Conservation (phyloP, 2,113 vertebrate genomes). For the Larimichthys polyactis region DNA sequence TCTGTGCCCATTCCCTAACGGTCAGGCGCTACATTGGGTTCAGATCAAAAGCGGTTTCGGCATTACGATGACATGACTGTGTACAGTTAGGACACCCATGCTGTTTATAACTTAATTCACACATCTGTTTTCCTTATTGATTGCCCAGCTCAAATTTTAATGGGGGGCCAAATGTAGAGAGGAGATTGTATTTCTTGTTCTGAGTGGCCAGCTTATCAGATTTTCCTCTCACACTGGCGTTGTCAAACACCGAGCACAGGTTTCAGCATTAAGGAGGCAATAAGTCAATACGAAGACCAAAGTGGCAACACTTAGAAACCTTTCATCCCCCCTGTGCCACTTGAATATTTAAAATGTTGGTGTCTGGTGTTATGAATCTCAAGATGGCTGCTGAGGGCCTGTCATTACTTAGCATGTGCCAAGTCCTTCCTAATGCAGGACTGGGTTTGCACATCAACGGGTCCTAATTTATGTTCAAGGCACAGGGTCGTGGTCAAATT, state of each 20-base stretch:
- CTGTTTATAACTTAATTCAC: conserved; percentile 61
- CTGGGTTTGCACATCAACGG: conserved; percentile 69
- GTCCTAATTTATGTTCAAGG: conserved; percentile 82
- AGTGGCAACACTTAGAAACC: conserved; percentile 68
- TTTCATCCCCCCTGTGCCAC: conserved; percentile 47
- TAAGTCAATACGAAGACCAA: conserved; percentile 66
- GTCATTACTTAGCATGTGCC: conserved; percentile 68
- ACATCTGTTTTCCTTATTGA: conserved; percentile 64
- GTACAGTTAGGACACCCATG: conserved; percentile 17
- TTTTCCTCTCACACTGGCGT: conserved; percentile 48
- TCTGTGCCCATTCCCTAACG: conserved; percentile 7
- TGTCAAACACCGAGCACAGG: conserved; percentile 50
- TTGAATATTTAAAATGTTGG: conserved; percentile 72
- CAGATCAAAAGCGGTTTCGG: conserved; percentile 44
- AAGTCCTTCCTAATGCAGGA: conserved; percentile 55
- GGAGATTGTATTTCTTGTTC: conserved; percentile 57
- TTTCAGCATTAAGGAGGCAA: conserved; percentile 52
- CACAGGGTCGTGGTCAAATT: conserved; percentile 61
- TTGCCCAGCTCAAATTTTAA: conserved; percentile 59
- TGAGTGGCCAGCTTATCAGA: conserved; percentile 64
- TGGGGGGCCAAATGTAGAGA: conserved; percentile 35
- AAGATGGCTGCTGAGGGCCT: conserved; percentile 67
- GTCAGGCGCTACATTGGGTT: conserved; percentile 25
- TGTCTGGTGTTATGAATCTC: conserved; percentile 67
- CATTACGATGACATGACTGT: conserved; percentile 32